Percentiles rank a stretch among this genome's conserved stretches.
Evolutionary conservation across 2,888 invertebrate species (phyloP).

Genomic region (Andrena bicolor): DNA sequence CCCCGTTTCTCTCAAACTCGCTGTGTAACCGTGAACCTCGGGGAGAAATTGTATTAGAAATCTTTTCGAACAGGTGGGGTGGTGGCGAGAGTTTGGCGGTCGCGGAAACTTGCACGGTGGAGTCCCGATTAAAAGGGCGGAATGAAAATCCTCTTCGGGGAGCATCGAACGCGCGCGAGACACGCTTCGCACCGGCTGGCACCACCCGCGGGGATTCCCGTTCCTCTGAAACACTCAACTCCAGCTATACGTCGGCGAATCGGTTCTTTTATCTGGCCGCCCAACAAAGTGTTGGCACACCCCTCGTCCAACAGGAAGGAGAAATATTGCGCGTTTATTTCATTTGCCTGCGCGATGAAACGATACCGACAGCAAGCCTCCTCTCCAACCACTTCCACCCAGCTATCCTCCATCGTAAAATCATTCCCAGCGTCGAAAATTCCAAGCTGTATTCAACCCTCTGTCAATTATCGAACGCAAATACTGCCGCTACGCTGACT

Average conservation of each 20-base stretch:
- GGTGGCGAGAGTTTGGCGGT: background rate
- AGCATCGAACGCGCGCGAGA: slow-evolving; percentile 70
- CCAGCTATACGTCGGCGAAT: slow-evolving; percentile 49
- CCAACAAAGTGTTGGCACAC: slow-evolving; percentile 36
- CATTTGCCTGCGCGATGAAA: slow-evolving; percentile 8
- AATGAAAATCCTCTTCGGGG: slow-evolving; percentile 67
- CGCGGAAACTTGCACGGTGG: background rate
- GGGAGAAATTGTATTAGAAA: slow-evolving; percentile 3
- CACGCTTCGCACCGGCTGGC: slow-evolving; percentile 78
- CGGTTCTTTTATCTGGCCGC: slow-evolving; percentile 52
- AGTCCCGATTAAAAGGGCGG: slow-evolving; percentile 67
- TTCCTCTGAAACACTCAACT: slow-evolving; percentile 51
- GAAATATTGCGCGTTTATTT: slow-evolving; percentile 26
- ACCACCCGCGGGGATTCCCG: slow-evolving; percentile 66
- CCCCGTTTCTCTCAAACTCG: slow-evolving; percentile 4
- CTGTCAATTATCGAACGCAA: slow-evolving; percentile 32
- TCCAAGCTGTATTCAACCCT: slow-evolving; percentile 10
- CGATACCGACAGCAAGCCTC: background rate
- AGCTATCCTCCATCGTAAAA: background rate
- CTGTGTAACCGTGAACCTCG: background rate
- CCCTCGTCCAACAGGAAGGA: background rate
- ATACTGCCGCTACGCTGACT: background rate
- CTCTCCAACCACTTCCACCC: background rate
- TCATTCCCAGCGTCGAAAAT: background rate
- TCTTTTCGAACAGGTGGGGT: slow-evolving; percentile 1